Base-by-base conservation (phyloP, 2,113 vertebrate species). In the Pelusios castaneus region DNA sequence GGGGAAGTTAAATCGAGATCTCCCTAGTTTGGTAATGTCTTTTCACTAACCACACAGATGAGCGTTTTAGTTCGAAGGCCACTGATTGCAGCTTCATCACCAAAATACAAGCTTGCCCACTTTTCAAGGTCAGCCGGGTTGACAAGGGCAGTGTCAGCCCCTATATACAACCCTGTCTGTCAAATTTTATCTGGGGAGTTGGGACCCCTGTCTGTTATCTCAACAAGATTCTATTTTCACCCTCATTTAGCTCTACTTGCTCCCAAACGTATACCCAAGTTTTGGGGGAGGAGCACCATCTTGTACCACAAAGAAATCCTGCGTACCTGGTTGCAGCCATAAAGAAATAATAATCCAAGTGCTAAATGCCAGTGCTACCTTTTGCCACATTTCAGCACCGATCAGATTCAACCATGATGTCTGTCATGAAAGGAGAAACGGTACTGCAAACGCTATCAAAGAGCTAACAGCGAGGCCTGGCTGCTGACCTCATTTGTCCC, bases 161-260 rank as follows among this genome's bases (percentile, higher is more conserved):
- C 8, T 3, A 19, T 19, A 47, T 8, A 0, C 19, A 2, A 5
- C 34, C 9, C 2, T 10, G 7, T 6, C 29, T 58, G 2, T 0
- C 4, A 34, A n/a, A 11, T 25, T 79, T 76, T 63, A 52, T 24
- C 81, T 45, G 17, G 6, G 52, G 2, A 45, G 56, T 31, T 9
- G 75, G 63, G 25, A 63, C 31, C 6, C 60, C 51, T 34, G 6
- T 63, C 31, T 17, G 31, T 34, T 63, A 63, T n/a, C 31, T 63
- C 31, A 60, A 29, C 29, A 63, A 63, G 60, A 34, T n/a, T 14
- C 60, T 34, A 17, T 34, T 63, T 63, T 63, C 60, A 63, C 60
- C 31, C 14, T 63, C 60, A 14, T 17, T 67, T 67, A 67, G 34
- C 63, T 67, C 63, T 8, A n/a, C 17, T 67, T 67, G 63, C 17